Conservation (phyloP, 2,888 invertebrate genomes). For the Agonopterix arenella region DNA sequence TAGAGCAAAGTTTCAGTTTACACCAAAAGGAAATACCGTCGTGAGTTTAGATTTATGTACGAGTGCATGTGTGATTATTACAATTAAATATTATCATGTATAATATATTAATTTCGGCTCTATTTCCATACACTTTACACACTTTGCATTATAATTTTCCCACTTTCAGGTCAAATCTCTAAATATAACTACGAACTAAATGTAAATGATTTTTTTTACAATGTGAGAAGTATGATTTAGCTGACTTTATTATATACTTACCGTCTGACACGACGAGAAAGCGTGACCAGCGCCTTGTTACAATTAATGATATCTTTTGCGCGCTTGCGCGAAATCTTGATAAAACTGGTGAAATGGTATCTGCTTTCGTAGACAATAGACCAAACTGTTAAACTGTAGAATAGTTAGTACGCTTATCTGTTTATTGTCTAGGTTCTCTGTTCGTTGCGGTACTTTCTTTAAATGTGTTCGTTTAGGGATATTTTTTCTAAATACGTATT, state of each 20-base stretch:
- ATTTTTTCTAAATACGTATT: no score
- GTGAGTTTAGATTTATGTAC: no score
- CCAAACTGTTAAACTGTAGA: neutral
- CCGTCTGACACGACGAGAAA: constrained; percentile 4
- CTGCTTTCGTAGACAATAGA: constrained; percentile 15
- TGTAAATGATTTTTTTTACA: constrained; percentile 6
- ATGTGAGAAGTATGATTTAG: constrained; percentile 8
- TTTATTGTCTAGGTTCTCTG: neutral
- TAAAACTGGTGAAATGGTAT: constrained; percentile 45
- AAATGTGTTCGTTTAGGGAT: no score
- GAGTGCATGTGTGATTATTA: no score
- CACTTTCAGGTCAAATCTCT: no score
- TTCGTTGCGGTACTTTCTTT: no score
- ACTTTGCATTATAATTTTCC: no score
- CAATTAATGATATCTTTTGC: constrained; percentile 12
- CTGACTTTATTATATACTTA: constrained; percentile 1
- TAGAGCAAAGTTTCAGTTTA: no score
- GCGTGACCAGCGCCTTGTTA: constrained; percentile 10
- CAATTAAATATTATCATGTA: no score
- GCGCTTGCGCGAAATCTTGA: constrained; percentile 29
- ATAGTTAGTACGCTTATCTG: neutral
- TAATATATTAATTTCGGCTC: no score
- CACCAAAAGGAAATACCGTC: no score
- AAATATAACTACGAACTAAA: neutral
- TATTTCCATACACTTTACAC: no score